Base-by-base conservation (phyloP, 2,888 invertebrate genomes). In the Brachypalpus laphriformis region DNA sequence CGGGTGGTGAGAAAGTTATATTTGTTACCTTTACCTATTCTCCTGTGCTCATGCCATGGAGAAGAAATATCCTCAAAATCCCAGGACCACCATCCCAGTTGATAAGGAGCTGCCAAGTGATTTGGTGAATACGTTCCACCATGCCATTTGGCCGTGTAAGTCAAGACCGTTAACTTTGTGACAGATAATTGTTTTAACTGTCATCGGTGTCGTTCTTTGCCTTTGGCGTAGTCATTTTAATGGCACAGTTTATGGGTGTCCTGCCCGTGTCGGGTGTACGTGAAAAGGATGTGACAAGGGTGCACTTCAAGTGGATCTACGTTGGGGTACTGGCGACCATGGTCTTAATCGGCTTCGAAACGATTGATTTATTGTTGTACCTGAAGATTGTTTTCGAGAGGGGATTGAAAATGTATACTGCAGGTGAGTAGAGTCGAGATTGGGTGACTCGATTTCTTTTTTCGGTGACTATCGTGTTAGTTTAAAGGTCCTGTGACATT, bases 161-260 rank as follows among this genome's bases (percentile, higher is more conserved):
- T 88, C 28, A 20, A 66, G 22, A 56, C 9, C 22, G 28, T 40
- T 18, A 42, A 28, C 18, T 34, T 16, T 28, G n/a, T 59, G 49
- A 40, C 11, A 59, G 31, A 65, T 47, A 49, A 63, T 66, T 37
- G 20, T 54, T 54, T 47, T 37, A 20, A 61, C 51, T 56, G 37
- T 54, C 57, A 66, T 20, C 80, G 31, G 5, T 14, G 25, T 31
- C 14, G 2, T 14, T 31, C 8, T 4, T 28, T 40, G 3, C 22
- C 45, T 11, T 40, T 16, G 18, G 9, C 70, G 5, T 47, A 91
- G 93, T 93, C 71, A 89, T 94, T 59, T 88, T 92, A 34, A 76
- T 94, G 47, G 93, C 93, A 0, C 93, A 93, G 87, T 92, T 92
- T 70, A 93, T 94, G 82, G 93, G 93, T 22, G 89, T 94, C 14